Evolutionary conservation across 2,797 vertebrate genomes (phyloP), one percentile per base, ranked within the genome.

Genomic region (Alauda arvensis): DNA sequence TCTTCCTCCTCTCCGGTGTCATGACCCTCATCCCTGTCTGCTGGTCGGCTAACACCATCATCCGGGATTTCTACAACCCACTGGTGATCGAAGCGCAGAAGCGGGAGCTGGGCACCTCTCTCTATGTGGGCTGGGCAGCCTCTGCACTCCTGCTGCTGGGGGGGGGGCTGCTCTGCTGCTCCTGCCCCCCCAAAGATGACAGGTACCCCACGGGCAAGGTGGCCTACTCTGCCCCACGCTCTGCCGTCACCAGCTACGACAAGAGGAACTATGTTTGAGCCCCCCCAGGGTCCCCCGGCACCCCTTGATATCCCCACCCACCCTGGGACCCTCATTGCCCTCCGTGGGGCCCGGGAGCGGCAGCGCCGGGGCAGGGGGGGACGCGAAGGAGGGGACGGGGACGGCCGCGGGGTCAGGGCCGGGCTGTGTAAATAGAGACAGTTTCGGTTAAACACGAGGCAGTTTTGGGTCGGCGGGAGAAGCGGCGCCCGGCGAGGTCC

Each of bases 21-120:
- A 98, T 99, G 98, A 98, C 97, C 87, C 97, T 99, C 68, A 98
- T 99, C 66, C 99, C 99, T 0, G 98, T 98, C 67, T 99, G 97
- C 92, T 99, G 99, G 99, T 98, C 98, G 0, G 99, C 99, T 93
- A 98, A 99, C 96, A 98, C 98, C 91, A 98, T 99, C 90, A 98
- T 99, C 96, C 97, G 97, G 85, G 98, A 99, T 91, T 99, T 99
- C 97, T 99, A 99, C 97, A 99, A 98, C 95, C 96, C 98, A 0
- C 15, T 98, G 67, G 96, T 99, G 48, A 91, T 96, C 0, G 98
- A 98, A 0, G 66, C 98, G 0, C 98, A 98, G 96, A 97, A 98
- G 72, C 94, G 99, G 60, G 99, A 99, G 96, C 96, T 99, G 91
- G 99, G 99, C 7, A 96, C 98, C 0, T 97, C 97, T 0, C 96